Conservation (phyloP, 2,113 vertebrate genomes). For the Tympanuchus pallidicinctus region DNA sequence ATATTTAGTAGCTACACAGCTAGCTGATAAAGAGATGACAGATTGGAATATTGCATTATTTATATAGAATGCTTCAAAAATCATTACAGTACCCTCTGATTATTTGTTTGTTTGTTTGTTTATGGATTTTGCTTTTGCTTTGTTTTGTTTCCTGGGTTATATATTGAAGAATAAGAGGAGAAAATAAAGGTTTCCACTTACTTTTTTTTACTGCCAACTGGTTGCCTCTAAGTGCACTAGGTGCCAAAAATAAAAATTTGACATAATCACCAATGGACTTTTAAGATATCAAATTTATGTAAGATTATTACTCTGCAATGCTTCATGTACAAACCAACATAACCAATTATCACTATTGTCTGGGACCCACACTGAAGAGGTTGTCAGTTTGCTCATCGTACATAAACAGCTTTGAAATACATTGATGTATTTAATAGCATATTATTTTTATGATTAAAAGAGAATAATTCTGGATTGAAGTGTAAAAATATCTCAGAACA, state of each 20-base stretch:
- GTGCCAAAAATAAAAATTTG: neutral
- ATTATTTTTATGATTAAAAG: neutral
- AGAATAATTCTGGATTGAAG: neutral
- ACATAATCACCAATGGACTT: neutral
- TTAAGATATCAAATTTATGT: neutral
- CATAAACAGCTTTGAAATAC: neutral
- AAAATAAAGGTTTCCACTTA: neutral
- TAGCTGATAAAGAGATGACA: neutral
- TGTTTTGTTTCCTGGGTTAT: rapidly evolving
- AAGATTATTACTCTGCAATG: neutral
- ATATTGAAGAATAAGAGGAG: neutral
- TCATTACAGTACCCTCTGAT: neutral
- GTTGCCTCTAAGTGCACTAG: neutral
- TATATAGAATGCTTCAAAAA: neutral
- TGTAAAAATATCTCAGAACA: neutral
- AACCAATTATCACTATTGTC: neutral
- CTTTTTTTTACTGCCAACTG: neutral
- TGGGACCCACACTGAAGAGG: neutral
- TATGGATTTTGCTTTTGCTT: neutral
- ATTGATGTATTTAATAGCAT: neutral
- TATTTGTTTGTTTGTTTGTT: neutral
- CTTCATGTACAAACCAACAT: neutral
- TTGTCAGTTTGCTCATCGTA: neutral
- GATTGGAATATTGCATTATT: neutral
- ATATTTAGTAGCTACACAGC: neutral